phyloP scores from a whole-genome alignment of 2,113 vertebrate genomes.

The Peromyscus leucopus region DNA sequence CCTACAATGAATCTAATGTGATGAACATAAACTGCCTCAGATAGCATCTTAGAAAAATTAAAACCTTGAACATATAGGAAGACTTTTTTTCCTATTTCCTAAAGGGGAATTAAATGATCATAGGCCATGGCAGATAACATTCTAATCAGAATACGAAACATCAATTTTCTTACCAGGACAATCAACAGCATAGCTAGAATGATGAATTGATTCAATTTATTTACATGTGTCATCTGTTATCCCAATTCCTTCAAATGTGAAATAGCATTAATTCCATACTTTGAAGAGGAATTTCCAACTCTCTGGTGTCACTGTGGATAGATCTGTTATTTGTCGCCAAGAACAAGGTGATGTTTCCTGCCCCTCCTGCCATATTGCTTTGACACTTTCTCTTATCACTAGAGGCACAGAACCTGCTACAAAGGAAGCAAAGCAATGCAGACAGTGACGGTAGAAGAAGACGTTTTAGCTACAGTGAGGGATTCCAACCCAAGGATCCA shows the following conservation, averaged over 20 bases:
- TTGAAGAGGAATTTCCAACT: slow-evolving; percentile 35
- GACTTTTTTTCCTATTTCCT: background rate
- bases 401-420: slow-evolving; percentile 20
- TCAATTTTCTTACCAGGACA: slow-evolving; percentile 29
- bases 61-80: background rate
- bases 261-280: slow-evolving; percentile 19
- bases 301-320: background rate
- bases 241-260: slow-evolving; percentile 2
- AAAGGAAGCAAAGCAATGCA: background rate
- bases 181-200: slow-evolving; percentile 19
- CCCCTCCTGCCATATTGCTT: background rate
- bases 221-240: slow-evolving; percentile 52
- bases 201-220: slow-evolving; percentile 48
- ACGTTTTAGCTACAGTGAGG: background rate
- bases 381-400: background rate
- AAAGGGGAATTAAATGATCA: slow-evolving; percentile 18
- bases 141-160: slow-evolving; percentile 35
- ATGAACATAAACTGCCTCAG: background rate
- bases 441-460: accelerated
- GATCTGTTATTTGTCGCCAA: slow-evolving; percentile 38
- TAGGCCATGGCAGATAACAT: background rate
- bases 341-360: background rate
- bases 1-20: background rate
- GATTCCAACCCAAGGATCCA: background rate
- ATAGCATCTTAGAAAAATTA: background rate